These are phyloP conservation scores for Unio delphinus DNA, from an alignment of 2,888 invertebrate genomes.

Conservation along the genomic window DNA sequence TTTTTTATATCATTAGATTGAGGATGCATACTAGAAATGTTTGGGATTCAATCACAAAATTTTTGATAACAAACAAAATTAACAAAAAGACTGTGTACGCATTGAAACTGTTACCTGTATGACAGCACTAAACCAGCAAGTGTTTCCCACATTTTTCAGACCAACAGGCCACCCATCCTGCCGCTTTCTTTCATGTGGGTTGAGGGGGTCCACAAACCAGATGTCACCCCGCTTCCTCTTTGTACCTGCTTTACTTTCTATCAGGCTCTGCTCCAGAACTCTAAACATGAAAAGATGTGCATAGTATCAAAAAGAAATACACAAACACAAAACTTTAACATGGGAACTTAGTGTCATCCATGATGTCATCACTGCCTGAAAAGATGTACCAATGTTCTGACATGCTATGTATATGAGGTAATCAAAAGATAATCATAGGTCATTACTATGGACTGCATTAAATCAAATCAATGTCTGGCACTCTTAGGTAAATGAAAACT, in stretches of 20 bases:
- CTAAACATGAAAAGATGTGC: slow-evolving; percentile 36
- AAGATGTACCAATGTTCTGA: too few relatives aligned
- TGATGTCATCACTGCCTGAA: too few relatives aligned
- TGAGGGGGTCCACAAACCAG: slow-evolving; percentile 71
- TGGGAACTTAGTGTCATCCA: too few relatives aligned
- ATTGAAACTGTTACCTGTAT: slow-evolving; percentile 66
- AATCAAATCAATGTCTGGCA: too few relatives aligned
- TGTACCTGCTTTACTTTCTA: slow-evolving; percentile 70
- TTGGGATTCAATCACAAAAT: background rate
- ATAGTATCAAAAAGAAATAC: too few relatives aligned
- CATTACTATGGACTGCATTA: too few relatives aligned
- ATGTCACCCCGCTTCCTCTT: slow-evolving; percentile 70
- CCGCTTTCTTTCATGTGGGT: slow-evolving; percentile 70
- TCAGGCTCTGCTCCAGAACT: slow-evolving; percentile 72
- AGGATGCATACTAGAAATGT: too few relatives aligned
- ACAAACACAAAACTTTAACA: too few relatives aligned
- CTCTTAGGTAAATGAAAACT: too few relatives aligned
- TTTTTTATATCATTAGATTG: background rate
- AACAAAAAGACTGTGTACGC: background rate
- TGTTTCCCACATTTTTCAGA: slow-evolving; percentile 73
- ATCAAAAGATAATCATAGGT: too few relatives aligned
- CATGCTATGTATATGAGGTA: too few relatives aligned
- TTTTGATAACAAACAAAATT: background rate
- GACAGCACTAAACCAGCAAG: slow-evolving; percentile 74
- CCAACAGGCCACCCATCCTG: slow-evolving; percentile 71